phyloP scores from a whole-genome alignment of 64 coral and sea anemone species.

The Montipora efflorescens region DNA sequence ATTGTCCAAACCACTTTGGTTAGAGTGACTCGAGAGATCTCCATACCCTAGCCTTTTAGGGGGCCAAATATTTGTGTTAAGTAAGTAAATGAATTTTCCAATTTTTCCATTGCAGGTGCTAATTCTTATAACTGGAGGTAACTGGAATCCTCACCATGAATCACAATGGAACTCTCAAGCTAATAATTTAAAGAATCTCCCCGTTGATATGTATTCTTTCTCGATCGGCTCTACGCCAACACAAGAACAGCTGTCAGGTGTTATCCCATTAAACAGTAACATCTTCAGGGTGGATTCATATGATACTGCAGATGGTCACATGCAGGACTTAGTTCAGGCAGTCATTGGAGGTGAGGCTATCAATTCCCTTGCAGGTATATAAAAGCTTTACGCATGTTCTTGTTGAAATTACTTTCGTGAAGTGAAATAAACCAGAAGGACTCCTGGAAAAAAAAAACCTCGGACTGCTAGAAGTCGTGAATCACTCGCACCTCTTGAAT shows the following conservation, averaged over 20 bases:
- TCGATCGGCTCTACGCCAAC: slow-evolving; percentile 45
- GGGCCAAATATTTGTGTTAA: too few species aligned
- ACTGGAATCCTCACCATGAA: slow-evolving; percentile 30
- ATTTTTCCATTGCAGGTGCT: slow-evolving; percentile 38
- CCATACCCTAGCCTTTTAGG: too few species aligned
- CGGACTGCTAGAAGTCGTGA: too few species aligned
- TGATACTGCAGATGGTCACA: slow-evolving; percentile 1
- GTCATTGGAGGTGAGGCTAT: slow-evolving; percentile 25
- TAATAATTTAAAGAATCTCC: slow-evolving; percentile 41
- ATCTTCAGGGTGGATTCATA: slow-evolving; percentile 59
- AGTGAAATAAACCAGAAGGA: too few species aligned
- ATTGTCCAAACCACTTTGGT: too few species aligned
- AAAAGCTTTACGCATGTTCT: too few species aligned
- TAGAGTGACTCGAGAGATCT: too few species aligned
- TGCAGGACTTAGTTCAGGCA: slow-evolving; percentile 5
- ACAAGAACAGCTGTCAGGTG: slow-evolving; percentile 35
- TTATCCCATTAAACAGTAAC: slow-evolving; percentile 22
- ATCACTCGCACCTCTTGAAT: too few species aligned
- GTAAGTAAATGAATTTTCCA: neutral
- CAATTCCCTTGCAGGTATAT: neutral
- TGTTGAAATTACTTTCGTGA: neutral
- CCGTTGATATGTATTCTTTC: slow-evolving; percentile 64
- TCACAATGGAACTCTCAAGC: slow-evolving; percentile 42
- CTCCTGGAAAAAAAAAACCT: too few species aligned
- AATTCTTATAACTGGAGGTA: slow-evolving; percentile 76